Conservation (phyloP, 2,888 invertebrate species). For the Sceliomorpha sp. region DNA sequence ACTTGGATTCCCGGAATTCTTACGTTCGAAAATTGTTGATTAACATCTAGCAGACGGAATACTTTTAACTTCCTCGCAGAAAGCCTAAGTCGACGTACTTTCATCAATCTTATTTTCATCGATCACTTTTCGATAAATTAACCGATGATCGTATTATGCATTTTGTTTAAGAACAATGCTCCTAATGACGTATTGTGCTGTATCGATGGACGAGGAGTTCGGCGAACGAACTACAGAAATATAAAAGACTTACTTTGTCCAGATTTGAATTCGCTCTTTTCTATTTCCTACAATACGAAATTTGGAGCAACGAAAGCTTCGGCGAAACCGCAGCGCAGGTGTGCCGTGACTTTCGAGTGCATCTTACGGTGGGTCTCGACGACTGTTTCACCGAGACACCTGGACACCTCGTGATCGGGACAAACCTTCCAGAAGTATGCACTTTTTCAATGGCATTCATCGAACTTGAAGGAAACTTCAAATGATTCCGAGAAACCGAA, state of each 20-base stretch:
- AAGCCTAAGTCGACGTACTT: too few relatives aligned
- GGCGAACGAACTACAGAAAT: too few relatives aligned
- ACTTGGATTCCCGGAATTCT: background rate
- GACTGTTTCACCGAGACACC: slow-evolving; percentile 69
- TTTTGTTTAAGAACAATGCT: too few relatives aligned
- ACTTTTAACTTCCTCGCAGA: too few relatives aligned
- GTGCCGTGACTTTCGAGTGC: slow-evolving; percentile 55
- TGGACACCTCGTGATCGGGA: slow-evolving; percentile 59
- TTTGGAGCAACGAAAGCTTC: slow-evolving; percentile 43
- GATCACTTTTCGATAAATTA: too few relatives aligned
- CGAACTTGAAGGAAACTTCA: slow-evolving; percentile 33
- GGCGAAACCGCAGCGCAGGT: slow-evolving; percentile 63
- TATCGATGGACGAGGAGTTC: too few relatives aligned
- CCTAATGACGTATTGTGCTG: too few relatives aligned
- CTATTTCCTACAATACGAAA: slow-evolving; percentile 40
- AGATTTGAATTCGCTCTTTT: slow-evolving; percentile 10
- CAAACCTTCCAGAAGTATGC: slow-evolving; percentile 38
- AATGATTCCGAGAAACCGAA: slow-evolving; percentile 47
- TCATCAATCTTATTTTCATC: too few relatives aligned
- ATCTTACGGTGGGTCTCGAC: slow-evolving; percentile 58
- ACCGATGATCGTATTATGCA: too few relatives aligned
- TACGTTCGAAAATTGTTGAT: background rate
- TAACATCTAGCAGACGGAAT: too few relatives aligned
- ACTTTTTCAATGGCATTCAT: slow-evolving; percentile 48
- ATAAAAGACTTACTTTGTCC: slow-evolving; percentile 16